Evolutionary conservation across 2,113 vertebrate species (phyloP).

Genomic region (Nycticryphes semicollaris): DNA sequence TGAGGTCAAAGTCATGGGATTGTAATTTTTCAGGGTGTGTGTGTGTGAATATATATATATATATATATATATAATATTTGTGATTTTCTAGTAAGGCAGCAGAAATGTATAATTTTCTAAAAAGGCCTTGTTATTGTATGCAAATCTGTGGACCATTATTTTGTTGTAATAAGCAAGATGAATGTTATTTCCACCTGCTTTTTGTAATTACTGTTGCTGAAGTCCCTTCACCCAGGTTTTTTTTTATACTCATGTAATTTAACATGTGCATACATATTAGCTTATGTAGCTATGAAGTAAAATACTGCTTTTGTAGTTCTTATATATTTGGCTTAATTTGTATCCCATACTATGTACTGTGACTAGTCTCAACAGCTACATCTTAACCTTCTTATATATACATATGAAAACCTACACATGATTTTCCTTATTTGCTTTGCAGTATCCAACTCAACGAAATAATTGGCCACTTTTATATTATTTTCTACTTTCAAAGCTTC

Average conservation of each 20-base stretch:
- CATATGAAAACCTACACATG: neutral
- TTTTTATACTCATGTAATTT: neutral
- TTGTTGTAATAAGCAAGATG: neutral
- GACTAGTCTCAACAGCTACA: neutral
- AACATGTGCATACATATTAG: neutral
- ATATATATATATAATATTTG: neutral
- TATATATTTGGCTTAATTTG: neutral
- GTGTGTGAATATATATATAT: too few species aligned
- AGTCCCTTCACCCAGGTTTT: neutral
- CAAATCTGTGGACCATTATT: neutral
- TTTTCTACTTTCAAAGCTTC: neutral
- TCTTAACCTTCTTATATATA: neutral
- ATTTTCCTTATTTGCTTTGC: neutral
- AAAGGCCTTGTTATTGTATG: neutral
- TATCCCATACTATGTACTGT: neutral
- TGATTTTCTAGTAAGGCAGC: neutral
- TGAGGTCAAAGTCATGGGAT: neutral
- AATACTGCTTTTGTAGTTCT: neutral
- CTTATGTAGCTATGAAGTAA: neutral
- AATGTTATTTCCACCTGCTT: neutral
- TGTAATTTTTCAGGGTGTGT: neutral
- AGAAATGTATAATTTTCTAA: neutral
- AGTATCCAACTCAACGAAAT: neutral
- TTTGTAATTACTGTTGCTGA: neutral
- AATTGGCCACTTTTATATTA: neutral